phyloP scores from a whole-genome alignment of 1,140 invertebrate species.

The Aphelenchoides fujianensis region DNA sequence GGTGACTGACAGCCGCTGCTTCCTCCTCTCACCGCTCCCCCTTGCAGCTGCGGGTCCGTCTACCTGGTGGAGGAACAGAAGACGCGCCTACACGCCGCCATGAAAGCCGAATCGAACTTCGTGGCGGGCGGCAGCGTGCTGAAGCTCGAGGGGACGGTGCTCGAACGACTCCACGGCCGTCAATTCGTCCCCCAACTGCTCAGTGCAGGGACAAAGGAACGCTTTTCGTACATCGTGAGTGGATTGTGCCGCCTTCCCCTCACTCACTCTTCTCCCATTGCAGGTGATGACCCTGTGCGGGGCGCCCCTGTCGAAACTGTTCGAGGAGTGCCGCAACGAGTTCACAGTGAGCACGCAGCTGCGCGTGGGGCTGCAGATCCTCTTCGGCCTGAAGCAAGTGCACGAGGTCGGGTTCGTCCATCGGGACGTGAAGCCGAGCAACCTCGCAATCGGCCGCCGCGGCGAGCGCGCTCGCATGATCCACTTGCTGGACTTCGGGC shows the following conservation, averaged over 20 bases:
- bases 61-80: too few species aligned
- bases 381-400: slow-evolving; percentile 21
- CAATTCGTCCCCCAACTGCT: slow-evolving; percentile 13
- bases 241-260: too few species aligned
- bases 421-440: slow-evolving; percentile 21
- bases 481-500: too few species aligned
- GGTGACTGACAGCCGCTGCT: too few species aligned
- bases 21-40: too few species aligned
- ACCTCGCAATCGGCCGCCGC: slow-evolving; percentile 10
- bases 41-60: too few species aligned
- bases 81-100: too few species aligned
- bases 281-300: slow-evolving; percentile 23
- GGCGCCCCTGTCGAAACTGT: slow-evolving; percentile 10
- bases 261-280: too few species aligned
- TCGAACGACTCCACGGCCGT: slow-evolving; percentile 13
- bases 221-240: slow-evolving; percentile 23
- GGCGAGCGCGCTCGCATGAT: too few species aligned
- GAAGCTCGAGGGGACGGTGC: slow-evolving; percentile 14
- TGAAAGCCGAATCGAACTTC: background rate
- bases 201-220: background rate
- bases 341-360: too few species aligned
- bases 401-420: slow-evolving; percentile 25
- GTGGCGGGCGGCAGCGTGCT: too few species aligned
- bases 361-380: slow-evolving; percentile 17
- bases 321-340: too few species aligned